A percentile compares a stretch with the other conserved stretches of the same genome.
These are phyloP conservation scores for Formica selysi DNA, from an alignment of 1,140 invertebrate genomes.

Conservation along the genomic window DNA sequence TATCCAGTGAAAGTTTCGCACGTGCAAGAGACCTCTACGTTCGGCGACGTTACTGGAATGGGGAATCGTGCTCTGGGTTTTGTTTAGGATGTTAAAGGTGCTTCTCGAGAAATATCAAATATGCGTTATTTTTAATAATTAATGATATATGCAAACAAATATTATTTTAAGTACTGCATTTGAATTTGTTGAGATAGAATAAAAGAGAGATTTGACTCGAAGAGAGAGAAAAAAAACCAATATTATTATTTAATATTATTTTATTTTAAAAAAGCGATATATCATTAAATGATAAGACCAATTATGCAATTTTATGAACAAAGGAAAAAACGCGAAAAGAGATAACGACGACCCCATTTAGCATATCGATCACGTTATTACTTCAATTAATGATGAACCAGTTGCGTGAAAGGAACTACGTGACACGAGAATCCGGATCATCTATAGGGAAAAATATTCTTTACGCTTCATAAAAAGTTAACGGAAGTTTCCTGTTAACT, in stretches of 20 bases:
- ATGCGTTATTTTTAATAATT: constrained; percentile 16
- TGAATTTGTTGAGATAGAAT: background rate
- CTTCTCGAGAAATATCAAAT: background rate
- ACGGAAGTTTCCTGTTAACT: constrained; percentile 80
- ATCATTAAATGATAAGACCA: background rate
- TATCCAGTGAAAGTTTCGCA: constrained; percentile 63
- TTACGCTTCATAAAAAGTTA: constrained; percentile 64
- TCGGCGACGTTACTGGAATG: constrained; percentile 43
- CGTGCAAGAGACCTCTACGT: constrained; percentile 12
- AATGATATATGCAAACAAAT: background rate
- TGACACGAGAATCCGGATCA: constrained; percentile 47
- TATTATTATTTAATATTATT: constrained; percentile 3
- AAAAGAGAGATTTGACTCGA: background rate
- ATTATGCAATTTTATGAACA: background rate
- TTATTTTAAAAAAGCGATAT: background rate
- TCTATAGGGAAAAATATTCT: constrained; percentile 47
- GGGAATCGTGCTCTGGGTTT: background rate
- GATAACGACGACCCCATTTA: background rate
- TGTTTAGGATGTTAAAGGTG: constrained; percentile 6
- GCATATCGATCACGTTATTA: constrained; percentile 36
- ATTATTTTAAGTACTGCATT: background rate
- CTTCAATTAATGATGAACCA: constrained; percentile 72
- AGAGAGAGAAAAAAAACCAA: background rate
- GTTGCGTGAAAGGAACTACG: constrained; percentile 67
- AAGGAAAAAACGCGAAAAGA: constrained; percentile 10